phyloP scores from a whole-genome alignment of 2,113 vertebrate genomes.

The Oreochromis aureus region DNA sequence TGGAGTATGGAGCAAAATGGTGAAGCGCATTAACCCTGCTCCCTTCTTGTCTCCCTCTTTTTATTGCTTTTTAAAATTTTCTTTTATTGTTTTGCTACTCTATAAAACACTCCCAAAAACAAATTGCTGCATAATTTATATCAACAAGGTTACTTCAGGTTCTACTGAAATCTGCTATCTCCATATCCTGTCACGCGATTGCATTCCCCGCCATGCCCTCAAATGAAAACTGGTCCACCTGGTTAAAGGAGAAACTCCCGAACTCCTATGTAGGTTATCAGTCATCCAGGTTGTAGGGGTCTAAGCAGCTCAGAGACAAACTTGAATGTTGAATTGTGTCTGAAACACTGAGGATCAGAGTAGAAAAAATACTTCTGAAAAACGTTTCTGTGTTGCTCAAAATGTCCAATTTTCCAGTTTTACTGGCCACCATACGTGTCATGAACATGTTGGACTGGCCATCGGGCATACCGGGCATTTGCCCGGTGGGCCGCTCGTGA shows the following conservation, averaged over 20 bases:
- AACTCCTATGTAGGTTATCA: not conserved
- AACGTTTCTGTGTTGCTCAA: not conserved
- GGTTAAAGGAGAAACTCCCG: not conserved
- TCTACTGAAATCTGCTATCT: too few relatives aligned
- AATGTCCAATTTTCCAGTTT: not conserved
- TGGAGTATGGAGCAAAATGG: too few relatives aligned
- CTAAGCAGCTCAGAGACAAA: not conserved
- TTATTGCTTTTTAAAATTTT: too few relatives aligned
- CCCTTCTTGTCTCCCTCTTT: too few relatives aligned
- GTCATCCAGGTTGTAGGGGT: not conserved
- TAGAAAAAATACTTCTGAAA: not conserved
- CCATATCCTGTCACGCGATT: not conserved
- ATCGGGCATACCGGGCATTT: too few relatives aligned
- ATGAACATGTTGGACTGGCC: too few relatives aligned
- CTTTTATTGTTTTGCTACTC: too few relatives aligned
- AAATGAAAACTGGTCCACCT: not conserved
- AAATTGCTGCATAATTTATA: too few relatives aligned
- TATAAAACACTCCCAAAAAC: too few relatives aligned
- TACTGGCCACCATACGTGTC: not conserved
- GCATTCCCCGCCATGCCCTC: not conserved
- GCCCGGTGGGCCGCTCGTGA: too few relatives aligned
- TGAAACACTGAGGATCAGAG: not conserved
- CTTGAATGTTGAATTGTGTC: not conserved
- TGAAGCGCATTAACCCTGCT: too few relatives aligned
- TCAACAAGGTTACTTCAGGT: too few relatives aligned